Evolutionary conservation across 2,113 vertebrate genomes (phyloP).

Genomic region (Hyperopisus bebe): DNA sequence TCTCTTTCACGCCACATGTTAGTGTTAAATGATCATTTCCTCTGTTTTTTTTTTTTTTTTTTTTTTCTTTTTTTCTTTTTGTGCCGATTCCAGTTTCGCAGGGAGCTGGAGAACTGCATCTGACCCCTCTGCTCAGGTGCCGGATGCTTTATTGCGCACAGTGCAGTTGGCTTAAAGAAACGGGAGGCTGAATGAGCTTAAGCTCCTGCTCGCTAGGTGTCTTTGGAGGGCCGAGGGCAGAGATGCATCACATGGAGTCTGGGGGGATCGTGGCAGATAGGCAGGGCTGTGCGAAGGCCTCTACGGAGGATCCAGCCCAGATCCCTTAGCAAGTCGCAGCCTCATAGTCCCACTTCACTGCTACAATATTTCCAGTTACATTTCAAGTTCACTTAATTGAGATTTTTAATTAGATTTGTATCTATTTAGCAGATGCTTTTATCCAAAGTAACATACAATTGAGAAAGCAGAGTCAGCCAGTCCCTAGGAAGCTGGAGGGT

Average conservation of each 20-base stretch:
- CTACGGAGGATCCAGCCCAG: not conserved
- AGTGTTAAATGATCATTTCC: not conserved
- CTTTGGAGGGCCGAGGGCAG: not conserved
- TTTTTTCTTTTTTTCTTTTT: not conserved
- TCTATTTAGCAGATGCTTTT: not conserved
- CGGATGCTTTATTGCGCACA: not conserved
- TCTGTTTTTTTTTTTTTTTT: not conserved
- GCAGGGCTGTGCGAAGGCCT: not conserved
- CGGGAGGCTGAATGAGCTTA: not conserved
- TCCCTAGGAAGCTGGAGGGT: not conserved
- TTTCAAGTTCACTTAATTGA: not conserved
- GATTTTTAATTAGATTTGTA: not conserved
- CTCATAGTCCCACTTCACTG: not conserved
- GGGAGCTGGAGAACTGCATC: not conserved
- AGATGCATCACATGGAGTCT: not conserved
- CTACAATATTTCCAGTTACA: not conserved
- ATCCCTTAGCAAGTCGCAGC: not conserved
- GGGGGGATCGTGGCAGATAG: not conserved
- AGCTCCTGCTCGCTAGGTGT: not conserved
- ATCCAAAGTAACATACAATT: not conserved
- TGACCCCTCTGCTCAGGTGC: not conserved
- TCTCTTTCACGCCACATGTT: not conserved
- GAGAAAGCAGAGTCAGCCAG: not conserved
- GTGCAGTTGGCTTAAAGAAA: not conserved
- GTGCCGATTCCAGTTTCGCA: not conserved